Evolutionary conservation across 1,140 invertebrate genomes (phyloP), one percentile per base, ranked within the genome.

Genomic region (Meloidogyne hapla): DNA sequence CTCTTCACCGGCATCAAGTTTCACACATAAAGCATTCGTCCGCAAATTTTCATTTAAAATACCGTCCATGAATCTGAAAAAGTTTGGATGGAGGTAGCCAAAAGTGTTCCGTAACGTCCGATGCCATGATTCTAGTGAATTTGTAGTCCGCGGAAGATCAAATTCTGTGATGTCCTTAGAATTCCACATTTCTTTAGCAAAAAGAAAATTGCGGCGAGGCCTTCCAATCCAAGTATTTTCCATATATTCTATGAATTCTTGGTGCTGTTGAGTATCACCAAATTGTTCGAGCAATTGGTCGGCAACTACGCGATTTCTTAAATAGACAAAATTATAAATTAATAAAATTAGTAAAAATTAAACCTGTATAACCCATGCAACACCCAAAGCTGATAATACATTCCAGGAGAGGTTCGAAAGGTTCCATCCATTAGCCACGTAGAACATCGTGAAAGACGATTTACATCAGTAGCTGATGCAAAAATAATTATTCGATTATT

Each of bases 321-420:
- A n/a, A n/a, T n/a, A n/a, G n/a, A n/a, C n/a, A n/a, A n/a, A n/a
- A n/a, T n/a, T n/a, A n/a, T n/a, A n/a, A n/a, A n/a, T n/a, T n/a
- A n/a, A n/a, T n/a, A n/a, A n/a, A n/a, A n/a, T n/a, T n/a, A n/a
- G n/a, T n/a, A n/a, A n/a, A n/a, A n/a, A n/a, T n/a, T n/a, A 42
- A 10, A 42, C 40, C 40, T 9, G 9, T 42, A 42, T 1, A 25
- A 6, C 2, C 69, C 69, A 26, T 71, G 69, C 2, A 71, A 18
- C n/a, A 71, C 69, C 69, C 69, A 71, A 2, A 71, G 5, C 18
- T 71, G 69, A 15, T 71, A 56, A 45, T 23, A 71, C 1, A 71
- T n/a, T 3, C 18, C 8, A 0, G 69, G 69, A 15, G 23, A 25
- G 8, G 38, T 42, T 71, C n/a, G 56, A 25, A 71, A 71, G 1